Percentiles rank a stretch among this genome's conserved stretches.
These are phyloP conservation scores for Heliangelus exortis DNA, from an alignment of 2,797 vertebrate genomes.

Conservation along the genomic window DNA sequence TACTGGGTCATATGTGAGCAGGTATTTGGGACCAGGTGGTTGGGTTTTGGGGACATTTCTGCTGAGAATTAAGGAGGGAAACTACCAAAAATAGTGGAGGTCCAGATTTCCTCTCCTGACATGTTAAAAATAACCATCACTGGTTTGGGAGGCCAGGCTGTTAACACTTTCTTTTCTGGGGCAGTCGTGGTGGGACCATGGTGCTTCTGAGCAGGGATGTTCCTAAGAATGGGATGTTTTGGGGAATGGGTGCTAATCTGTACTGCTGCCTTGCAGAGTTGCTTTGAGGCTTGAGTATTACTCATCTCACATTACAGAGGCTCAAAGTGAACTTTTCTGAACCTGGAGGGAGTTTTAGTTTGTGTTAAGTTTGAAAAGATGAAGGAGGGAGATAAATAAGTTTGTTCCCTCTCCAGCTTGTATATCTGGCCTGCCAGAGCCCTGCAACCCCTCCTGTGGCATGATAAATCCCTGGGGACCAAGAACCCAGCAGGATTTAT, in stretches of 20 bases:
- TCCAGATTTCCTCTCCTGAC: background rate
- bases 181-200: accelerated
- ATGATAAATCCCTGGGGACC: background rate
- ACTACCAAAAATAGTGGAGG: background rate
- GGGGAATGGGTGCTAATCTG: background rate
- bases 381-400: background rate
- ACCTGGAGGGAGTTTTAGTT: background rate
- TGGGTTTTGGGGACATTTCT: background rate
- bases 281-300: background rate
- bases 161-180: background rate
- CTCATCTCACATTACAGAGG: background rate
- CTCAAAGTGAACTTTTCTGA: background rate
- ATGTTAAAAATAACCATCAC: background rate
- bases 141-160: background rate
- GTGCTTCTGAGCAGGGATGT: background rate
- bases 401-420: background rate
- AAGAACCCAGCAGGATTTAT: background rate
- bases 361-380: background rate
- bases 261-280: background rate
- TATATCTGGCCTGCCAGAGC: background rate
- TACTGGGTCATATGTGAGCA: accelerated
- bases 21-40: background rate
- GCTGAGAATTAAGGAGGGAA: background rate
- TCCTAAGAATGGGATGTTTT: background rate
- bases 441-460: accelerated